A percentile compares a stretch with the other conserved stretches of the same genome.
Evolutionary conservation across 2,113 vertebrate species (phyloP).

Genomic region (Marmota monax): DNA sequence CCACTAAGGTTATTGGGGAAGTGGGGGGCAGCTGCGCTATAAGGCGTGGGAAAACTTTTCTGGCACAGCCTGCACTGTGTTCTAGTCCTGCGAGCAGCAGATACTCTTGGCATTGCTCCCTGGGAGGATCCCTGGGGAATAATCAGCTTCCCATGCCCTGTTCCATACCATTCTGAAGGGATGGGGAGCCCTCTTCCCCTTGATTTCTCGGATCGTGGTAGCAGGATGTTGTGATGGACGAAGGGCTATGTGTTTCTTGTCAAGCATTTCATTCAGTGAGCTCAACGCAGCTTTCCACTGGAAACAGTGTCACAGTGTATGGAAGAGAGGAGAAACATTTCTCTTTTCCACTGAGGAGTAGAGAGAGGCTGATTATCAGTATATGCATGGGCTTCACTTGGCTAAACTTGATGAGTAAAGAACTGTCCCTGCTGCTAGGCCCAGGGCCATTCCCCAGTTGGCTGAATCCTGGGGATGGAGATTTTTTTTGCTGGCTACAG

Average conservation of each 20-base stretch:
- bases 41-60: background rate
- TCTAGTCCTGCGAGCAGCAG: background rate
- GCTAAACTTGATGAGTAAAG: background rate
- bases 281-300: background rate
- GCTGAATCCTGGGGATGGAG: background rate
- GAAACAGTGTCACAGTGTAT: background rate
- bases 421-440: background rate
- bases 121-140: rapidly evolving
- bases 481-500: slow-evolving; percentile 1
- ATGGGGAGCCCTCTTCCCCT: background rate
- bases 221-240: rapidly evolving
- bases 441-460: background rate
- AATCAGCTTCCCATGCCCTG: background rate
- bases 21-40: rapidly evolving
- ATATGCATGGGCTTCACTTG: background rate
- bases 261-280: background rate
- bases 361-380: background rate
- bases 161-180: background rate
- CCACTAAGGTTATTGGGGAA: too few relatives aligned
- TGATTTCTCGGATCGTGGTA: background rate
- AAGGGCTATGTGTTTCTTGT: background rate
- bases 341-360: background rate
- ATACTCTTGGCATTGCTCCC: background rate
- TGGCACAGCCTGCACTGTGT: too few relatives aligned
- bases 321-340: background rate